Percentiles rank a stretch among this genome's conserved stretches.
Conservation (phyloP, 2,113 vertebrate species). For the Crotophaga sulcirostris region DNA sequence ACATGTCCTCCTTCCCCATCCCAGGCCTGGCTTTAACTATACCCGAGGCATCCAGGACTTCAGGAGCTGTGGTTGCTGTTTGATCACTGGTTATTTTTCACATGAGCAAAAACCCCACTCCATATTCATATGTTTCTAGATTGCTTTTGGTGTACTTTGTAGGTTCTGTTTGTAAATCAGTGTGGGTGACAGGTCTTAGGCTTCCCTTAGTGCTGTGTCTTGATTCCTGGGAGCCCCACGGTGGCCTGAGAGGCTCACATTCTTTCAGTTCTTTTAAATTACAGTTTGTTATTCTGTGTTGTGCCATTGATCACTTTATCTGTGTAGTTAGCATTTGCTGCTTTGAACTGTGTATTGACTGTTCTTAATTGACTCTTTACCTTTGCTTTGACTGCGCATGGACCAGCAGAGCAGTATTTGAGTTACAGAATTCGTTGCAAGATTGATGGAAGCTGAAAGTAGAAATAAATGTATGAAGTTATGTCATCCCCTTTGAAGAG, state of each 20-base stretch:
- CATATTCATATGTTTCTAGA: background rate
- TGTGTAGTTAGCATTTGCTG: background rate
- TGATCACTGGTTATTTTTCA: background rate
- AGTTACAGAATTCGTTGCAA: background rate
- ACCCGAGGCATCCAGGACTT: background rate
- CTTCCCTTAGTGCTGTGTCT: background rate
- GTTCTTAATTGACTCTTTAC: background rate
- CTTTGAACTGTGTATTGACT: background rate
- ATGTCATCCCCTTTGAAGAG: background rate
- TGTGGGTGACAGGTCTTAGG: accelerated
- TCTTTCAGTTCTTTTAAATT: background rate
- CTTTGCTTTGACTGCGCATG: background rate
- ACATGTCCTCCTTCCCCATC: background rate
- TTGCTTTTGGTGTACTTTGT: background rate
- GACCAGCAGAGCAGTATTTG: background rate
- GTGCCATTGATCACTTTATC: background rate
- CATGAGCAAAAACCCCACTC: background rate
- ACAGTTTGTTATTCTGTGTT: background rate
- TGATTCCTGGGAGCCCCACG: background rate
- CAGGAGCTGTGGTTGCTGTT: background rate
- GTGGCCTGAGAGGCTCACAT: background rate
- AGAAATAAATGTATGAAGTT: background rate
- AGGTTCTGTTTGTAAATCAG: background rate
- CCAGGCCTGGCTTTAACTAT: background rate
- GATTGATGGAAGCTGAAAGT: background rate